phyloP scores from a whole-genome alignment of 2,113 vertebrate genomes.

The Dinomys branickii region DNA sequence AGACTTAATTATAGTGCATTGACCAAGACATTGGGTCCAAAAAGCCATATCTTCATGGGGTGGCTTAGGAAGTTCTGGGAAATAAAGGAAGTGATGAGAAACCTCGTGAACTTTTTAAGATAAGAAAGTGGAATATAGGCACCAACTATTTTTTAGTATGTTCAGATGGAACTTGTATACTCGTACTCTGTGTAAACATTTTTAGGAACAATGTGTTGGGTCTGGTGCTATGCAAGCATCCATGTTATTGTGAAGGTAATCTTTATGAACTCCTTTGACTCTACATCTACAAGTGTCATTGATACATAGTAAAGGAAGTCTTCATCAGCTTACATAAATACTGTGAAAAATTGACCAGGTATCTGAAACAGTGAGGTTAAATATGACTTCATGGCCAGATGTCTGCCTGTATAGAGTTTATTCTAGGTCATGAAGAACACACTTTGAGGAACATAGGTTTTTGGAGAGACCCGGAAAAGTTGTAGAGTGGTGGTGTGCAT shows the following conservation, averaged over 20 bases:
- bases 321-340: background rate
- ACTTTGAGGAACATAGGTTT: background rate
- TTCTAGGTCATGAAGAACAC: background rate
- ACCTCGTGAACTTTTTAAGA: background rate
- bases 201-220: background rate
- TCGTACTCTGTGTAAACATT: background rate
- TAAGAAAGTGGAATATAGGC: background rate
- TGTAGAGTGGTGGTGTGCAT: background rate
- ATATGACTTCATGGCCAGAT: background rate
- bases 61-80: background rate
- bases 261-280: background rate
- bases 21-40: background rate
- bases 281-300: background rate
- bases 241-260: background rate
- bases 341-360: background rate
- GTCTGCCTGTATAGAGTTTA: background rate
- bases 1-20: background rate
- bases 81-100: background rate
- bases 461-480: background rate
- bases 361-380: background rate
- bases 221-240: background rate
- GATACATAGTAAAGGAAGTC: background rate
- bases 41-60: background rate
- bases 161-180: background rate
- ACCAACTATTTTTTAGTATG: background rate